Percentiles rank a stretch among this genome's conserved stretches.
Conservation (phyloP, 1,140 invertebrate genomes). For the Ceratosolen solmsi region DNA sequence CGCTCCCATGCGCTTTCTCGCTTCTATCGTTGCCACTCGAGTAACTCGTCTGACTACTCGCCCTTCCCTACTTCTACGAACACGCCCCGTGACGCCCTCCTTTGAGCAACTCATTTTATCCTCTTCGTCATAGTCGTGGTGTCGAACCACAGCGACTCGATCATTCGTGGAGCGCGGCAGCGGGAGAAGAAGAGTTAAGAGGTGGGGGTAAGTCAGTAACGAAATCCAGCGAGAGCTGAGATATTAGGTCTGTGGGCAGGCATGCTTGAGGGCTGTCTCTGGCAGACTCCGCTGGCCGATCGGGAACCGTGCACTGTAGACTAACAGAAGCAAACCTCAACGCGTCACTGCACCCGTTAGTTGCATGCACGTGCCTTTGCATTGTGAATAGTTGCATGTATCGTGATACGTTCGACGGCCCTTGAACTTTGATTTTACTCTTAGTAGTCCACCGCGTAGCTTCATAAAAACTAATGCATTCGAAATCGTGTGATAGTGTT, state of each 20-base stretch:
- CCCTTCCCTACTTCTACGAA: not conserved
- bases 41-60: too few relatives aligned
- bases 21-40: not conserved
- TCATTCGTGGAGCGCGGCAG: not conserved
- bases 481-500: not conserved
- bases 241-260: slow-evolving; percentile 17
- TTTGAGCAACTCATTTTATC: too few relatives aligned
- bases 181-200: not conserved
- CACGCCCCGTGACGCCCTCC: slow-evolving; percentile 51
- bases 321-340: slow-evolving; percentile 63
- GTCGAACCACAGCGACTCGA: not conserved
- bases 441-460: too few relatives aligned
- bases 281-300: slow-evolving; percentile 73
- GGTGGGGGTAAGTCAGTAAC: slow-evolving; percentile 13
- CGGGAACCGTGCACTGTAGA: slow-evolving; percentile 72
- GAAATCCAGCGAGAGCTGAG: slow-evolving; percentile 10
- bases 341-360: slow-evolving; percentile 42
- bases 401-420: not conserved
- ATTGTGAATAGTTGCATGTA: not conserved
- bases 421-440: not conserved
- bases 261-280: slow-evolving; percentile 43
- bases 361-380: not conserved
- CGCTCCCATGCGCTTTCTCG: slow-evolving; percentile 43
- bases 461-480: not conserved
- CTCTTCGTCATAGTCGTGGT: not conserved